Base-by-base conservation (phyloP, 2,888 invertebrate species). In the Diaperis boleti region DNA sequence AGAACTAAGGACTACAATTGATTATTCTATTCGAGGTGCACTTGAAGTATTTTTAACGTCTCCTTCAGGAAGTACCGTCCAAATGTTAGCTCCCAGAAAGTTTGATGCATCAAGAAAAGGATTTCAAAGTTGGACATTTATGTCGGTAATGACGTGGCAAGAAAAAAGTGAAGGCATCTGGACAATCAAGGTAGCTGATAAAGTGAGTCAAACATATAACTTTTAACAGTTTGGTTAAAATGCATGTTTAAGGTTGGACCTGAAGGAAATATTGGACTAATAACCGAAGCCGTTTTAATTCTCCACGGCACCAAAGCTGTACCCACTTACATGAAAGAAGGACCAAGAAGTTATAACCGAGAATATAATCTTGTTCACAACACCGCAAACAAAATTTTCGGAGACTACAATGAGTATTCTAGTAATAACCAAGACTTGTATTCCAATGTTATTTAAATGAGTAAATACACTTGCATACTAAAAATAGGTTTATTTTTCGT, bases 111-210 rank as follows among this genome's bases (percentile, higher is more conserved):
- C 94, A 0, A 76, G 78, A 0, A 82, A 83, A 5, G 95, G 95
- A 2, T 95, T 95, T 76, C 72, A 78, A 3, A 85, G 89, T 72
- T 97, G 96, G 96, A 89, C 89, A 4, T 90, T 97, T 74, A 92
- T 92, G 86, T 93, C 95, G 0, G 92, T 95, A 0, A 94, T 92
- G 71, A 92, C 91, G 0, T 97, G 96, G 96, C 95, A 94, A 0
- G 96, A 96, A 81, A 81, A 86, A 63, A 89, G 94, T 0, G 76
- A 77, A 6, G 96, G 96, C 0, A 74, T 80, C 10, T 92, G 92
- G 92, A 84, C 71, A 3, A 74, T 88, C 37, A 76, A 79, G 14
- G 69, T 87, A 42, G 71, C 78, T 35, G 88, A 87, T 72, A 74
- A 85, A 84, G 70, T 76, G 20, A 83, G 83, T 5, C 81, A 78